Base-by-base conservation (phyloP, 1,140 invertebrate species). In the Kradibia gibbosae region DNA sequence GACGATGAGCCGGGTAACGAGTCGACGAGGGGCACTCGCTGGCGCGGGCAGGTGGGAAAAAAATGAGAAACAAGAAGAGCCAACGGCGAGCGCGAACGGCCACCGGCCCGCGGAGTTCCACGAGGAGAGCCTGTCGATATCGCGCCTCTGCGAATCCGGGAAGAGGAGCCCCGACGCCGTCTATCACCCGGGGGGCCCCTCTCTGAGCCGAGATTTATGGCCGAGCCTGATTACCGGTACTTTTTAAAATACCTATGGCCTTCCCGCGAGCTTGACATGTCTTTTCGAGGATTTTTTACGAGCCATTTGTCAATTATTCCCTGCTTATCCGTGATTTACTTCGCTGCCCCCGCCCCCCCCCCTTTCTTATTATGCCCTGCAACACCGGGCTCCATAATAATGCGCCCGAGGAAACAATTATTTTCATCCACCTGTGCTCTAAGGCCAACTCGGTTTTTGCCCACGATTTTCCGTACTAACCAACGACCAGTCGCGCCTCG, bases 61-160 rank as follows among this genome's bases (percentile, higher is more conserved):
- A 65, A 45, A 45, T 36, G 13, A 25, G n/a, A 20, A 53, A 50
- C n/a, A 65, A 65, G 60, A 77, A 65, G 50, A 45, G 39, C 4
- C 10, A n/a, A n/a, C n/a, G 45, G 60, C n/a, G 17, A n/a, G 39
- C 50, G 39, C 55, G 45, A 34, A 60, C 65, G 45, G 22, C 78
- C 71, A 50, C 78, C 72, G 78, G 13, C 77, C 28, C 20, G 20
- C 13, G 3, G 3, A 80, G 42, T 22, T 65, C 22, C 65, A 62
- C 42, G 48, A 75, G 60, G 76, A n/a, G n/a, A n/a, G n/a, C n/a
- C 70, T 76, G 72, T 81, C 80, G 60, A 81, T 75, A 76, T 81
- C 72, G 45, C 62, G 80, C 72, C 73, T 81, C 70, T 76, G 31
- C 67, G 31, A 28, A 55, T 71, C 73, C n/a, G 31, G 36, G 31